phyloP scores from a whole-genome alignment of 2,797 vertebrate genomes.

The Pseudomugil gertrudae region DNA sequence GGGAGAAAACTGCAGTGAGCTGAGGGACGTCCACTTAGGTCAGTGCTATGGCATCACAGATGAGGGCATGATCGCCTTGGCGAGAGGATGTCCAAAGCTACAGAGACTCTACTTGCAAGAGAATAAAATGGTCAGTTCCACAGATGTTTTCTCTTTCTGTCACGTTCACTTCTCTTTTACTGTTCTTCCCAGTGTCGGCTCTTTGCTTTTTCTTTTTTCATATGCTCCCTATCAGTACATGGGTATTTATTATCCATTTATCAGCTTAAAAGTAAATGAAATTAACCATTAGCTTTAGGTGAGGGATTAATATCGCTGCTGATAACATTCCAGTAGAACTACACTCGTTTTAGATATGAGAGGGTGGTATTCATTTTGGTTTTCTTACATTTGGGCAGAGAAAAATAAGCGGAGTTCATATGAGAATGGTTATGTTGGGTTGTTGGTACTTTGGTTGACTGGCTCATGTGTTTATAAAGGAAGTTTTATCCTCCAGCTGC shows the following conservation, averaged over 20 bases:
- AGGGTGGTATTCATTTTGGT: constrained; percentile 50
- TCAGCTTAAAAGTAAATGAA: constrained; percentile 70
- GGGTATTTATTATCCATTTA: constrained; percentile 41
- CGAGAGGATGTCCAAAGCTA: constrained; percentile 92
- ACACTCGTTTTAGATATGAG: constrained; percentile 56
- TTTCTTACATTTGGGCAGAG: constrained; percentile 49
- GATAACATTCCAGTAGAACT: constrained; percentile 62
- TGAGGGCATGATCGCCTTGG: constrained; percentile 94
- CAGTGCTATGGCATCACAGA: constrained; percentile 98
- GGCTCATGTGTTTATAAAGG: constrained; percentile 55
- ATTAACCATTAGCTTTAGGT: constrained; percentile 64
- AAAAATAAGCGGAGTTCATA: constrained; percentile 48
- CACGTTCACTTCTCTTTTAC: neutral
- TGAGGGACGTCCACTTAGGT: constrained; percentile 96
- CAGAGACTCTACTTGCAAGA: constrained; percentile 99
- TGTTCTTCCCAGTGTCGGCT: neutral
- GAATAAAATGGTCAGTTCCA: constrained; percentile 96
- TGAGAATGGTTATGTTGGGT: constrained; percentile 64
- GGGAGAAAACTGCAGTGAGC: constrained; percentile 91
- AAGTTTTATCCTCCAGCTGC: constrained; percentile 26
- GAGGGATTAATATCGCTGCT: constrained; percentile 71
- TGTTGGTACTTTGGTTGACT: constrained; percentile 45
- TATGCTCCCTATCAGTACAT: neutral
- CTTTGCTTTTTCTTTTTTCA: neutral
- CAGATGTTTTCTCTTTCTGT: neutral